These are phyloP conservation scores for Papilio machaon DNA, from an alignment of 1,140 invertebrate species.

Conservation along the genomic window DNA sequence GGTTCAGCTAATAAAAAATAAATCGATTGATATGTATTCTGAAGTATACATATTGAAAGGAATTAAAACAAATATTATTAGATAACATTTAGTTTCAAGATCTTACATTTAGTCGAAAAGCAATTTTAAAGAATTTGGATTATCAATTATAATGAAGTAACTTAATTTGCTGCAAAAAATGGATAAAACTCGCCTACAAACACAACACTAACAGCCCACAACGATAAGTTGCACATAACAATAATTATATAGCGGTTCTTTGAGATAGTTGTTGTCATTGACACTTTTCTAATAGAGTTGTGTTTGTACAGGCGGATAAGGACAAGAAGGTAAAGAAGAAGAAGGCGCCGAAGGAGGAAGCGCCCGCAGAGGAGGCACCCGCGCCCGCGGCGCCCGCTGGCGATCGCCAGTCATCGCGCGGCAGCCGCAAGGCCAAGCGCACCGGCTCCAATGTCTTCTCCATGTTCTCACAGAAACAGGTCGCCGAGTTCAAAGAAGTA, in stretches of 20 bases:
- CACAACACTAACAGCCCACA: neutral
- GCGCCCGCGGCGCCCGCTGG: conserved; percentile 83
- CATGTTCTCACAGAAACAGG: conserved; percentile 97
- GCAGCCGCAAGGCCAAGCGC: conserved; percentile 90
- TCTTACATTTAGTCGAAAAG: neutral
- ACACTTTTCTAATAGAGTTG: neutral
- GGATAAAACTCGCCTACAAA: neutral
- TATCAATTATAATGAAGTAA: neutral
- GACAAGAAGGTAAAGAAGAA: conserved; percentile 93
- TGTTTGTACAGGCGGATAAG: conserved; percentile 84
- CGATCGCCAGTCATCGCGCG: conserved; percentile 83
- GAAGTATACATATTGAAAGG: neutral
- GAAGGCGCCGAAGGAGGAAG: conserved; percentile 87
- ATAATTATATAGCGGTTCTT: neutral
- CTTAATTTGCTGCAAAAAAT: neutral
- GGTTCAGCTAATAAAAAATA: neutral
- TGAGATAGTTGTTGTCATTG: neutral
- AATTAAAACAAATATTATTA: neutral
- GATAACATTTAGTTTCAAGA: neutral
- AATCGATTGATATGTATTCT: neutral
- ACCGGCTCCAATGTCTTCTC: conserved; percentile 97
- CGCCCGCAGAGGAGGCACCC: conserved; percentile 84
- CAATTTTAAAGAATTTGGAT: neutral
- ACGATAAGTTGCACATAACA: neutral
- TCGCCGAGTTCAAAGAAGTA: conserved; percentile 98